phyloP scores from a whole-genome alignment of 2,113 vertebrate genomes.

The Danionella cerebrum region DNA sequence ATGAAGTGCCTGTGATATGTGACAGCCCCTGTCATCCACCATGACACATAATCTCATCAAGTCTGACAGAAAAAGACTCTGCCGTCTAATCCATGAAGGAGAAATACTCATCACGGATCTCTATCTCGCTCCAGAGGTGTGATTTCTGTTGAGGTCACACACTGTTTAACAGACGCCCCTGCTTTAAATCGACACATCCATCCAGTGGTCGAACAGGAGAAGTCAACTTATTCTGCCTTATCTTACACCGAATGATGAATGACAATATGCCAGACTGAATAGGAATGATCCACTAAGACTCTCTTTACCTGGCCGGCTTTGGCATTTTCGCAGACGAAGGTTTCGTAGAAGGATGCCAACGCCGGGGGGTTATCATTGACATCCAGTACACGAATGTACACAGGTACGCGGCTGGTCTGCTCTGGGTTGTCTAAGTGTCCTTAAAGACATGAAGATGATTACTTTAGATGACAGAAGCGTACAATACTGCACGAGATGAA shows the following conservation, averaged over 20 bases:
- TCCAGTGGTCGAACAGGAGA: neutral
- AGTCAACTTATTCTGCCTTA: neutral
- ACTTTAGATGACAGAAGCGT: neutral
- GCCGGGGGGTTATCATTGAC: conserved; percentile 91
- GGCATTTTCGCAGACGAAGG: conserved; percentile 88
- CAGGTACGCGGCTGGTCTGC: conserved; percentile 77
- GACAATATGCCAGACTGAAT: conserved; percentile 10
- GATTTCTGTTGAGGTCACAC: conserved; percentile 18
- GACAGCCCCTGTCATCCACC: conserved; percentile 40
- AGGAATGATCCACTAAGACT: neutral
- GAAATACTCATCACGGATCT: conserved; percentile 30
- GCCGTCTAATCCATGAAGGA: conserved; percentile 38
- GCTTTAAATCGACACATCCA: conserved; percentile 23
- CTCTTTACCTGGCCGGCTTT: conserved; percentile 81
- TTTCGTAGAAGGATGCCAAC: conserved; percentile 81
- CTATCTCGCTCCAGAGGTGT: conserved; percentile 29
- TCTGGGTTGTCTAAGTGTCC: conserved; percentile 73
- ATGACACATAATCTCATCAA: conserved; percentile 44
- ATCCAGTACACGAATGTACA: conserved; percentile 84
- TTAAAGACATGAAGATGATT: neutral
- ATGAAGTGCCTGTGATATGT: conserved; percentile 41
- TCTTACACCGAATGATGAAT: conserved; percentile 27
- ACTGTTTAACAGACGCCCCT: conserved; percentile 23
- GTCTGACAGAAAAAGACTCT: conserved; percentile 37
- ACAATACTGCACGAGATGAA: neutral